Base-by-base conservation (phyloP, 2,888 invertebrate genomes). In the Drosophila paracracens region DNA sequence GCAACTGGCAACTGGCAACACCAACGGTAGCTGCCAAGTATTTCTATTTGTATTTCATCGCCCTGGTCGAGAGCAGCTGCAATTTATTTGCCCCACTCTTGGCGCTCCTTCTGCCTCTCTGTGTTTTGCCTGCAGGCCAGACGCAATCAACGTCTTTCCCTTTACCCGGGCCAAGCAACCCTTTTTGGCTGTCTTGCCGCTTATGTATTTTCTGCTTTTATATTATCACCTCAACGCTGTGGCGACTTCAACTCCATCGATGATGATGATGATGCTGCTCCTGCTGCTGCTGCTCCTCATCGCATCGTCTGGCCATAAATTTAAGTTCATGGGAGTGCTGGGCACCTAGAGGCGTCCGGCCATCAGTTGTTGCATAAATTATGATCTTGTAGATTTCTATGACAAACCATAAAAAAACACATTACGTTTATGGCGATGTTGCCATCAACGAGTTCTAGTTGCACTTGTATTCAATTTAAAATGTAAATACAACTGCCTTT, bases 41-140 rank as follows among this genome's bases (percentile, higher is more conserved):
- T 86, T 86, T 86, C 90, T 90, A 88, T 88, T 88, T 90, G 88
- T 89, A 90, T 88, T 88, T 90, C 88, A 90, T 89, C 90, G 89
- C 89, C 90, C 84, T 71, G 78, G 70, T 66, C 75, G 60, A 65
- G 71, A 72, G 85, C 85, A 89, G 90, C 90, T 86, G 89, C 90
- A 86, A 89, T 86, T 89, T 88, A 78, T 89, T 85, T 85, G 83
- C 75, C 56, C 57, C 50, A 58, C 25, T 57, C 50, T 68, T 64
- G 29, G 43, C 56, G 11, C 50, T 38, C 38, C 29, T 50, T 58
- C 11, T n/a, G 36, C 36, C 46, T 16, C 48, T 50, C 46, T 48
- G 61, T 71, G 7, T 63, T 69, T 67, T 82, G 88, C 88, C 88
- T 57, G 64, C 86, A 75, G 86, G 83, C 70, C 82, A 82, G 73